Conservation (phyloP, 2,888 invertebrate genomes). For the Caenorhabditis sp. region DNA sequence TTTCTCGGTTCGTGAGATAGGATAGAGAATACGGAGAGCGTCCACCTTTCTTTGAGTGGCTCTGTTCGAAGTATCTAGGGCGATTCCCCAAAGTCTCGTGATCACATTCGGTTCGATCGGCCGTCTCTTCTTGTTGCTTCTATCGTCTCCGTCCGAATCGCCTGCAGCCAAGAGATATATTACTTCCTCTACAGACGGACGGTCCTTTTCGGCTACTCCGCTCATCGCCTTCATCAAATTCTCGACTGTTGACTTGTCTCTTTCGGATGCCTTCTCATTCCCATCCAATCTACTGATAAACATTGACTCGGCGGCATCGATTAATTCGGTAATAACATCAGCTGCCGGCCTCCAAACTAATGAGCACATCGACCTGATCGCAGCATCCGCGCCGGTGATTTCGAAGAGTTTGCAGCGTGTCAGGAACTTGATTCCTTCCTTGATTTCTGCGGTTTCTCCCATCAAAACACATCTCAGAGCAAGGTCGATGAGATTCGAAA, state of each 20-base stretch:
- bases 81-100: slow-evolving; percentile 22
- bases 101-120: slow-evolving; percentile 20
- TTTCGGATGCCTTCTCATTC: slow-evolving; percentile 22
- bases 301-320: slow-evolving; percentile 59
- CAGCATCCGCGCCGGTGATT: slow-evolving; percentile 59
- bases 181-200: slow-evolving; percentile 60
- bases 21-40: slow-evolving; percentile 39
- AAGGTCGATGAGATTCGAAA: slow-evolving; percentile 45
- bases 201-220: slow-evolving; percentile 52
- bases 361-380: slow-evolving; percentile 63
- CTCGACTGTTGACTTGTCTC: slow-evolving; percentile 52
- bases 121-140: slow-evolving; percentile 22
- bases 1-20: slow-evolving; percentile 30
- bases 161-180: slow-evolving; percentile 49
- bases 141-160: not conserved
- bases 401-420: slow-evolving; percentile 82
- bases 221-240: slow-evolving; percentile 58
- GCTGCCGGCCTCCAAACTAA: slow-evolving; percentile 65
- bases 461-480: slow-evolving; percentile 59
- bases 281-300: slow-evolving; percentile 61
- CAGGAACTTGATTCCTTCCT: slow-evolving; percentile 89
- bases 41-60: slow-evolving; percentile 9
- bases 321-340: slow-evolving; percentile 54
- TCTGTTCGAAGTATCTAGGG: slow-evolving; percentile 7
- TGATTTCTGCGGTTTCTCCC: slow-evolving; percentile 65